Evolutionary conservation across 2,113 vertebrate genomes (phyloP).

Genomic region (Colinus virginianus): DNA sequence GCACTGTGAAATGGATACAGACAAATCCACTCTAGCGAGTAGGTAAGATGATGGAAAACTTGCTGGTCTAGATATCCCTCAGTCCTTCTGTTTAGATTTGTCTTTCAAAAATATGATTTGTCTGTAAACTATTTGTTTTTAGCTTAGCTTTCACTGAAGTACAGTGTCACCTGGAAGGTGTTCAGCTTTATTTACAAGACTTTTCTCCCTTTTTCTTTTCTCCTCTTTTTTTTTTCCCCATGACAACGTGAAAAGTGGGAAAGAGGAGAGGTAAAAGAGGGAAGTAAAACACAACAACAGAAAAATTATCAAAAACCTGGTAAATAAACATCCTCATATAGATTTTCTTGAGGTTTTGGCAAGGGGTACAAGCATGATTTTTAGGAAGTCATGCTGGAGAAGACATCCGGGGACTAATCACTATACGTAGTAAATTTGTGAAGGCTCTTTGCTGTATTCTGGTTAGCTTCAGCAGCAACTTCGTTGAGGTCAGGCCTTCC

Average conservation of each 20-base stretch:
- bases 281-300: neutral
- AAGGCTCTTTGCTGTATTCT: neutral
- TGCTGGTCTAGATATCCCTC: neutral
- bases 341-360: neutral
- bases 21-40: rapidly evolving
- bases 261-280: neutral
- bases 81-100: neutral
- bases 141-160: neutral
- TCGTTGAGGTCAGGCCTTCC: neutral
- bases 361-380: neutral
- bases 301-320: neutral
- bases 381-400: neutral
- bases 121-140: neutral
- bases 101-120: neutral
- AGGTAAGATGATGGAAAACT: neutral
- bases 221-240: rapidly evolving
- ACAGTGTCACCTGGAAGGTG: neutral
- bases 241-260: neutral
- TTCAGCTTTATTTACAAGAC: neutral
- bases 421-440: neutral
- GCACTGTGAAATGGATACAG: rapidly evolving
- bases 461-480: neutral
- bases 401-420: neutral
- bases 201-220: neutral
- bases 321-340: neutral